Evolutionary conservation across 2,113 vertebrate species (phyloP), one percentile per base, ranked within the genome.

Genomic region (Puffinus mauretanicus): DNA sequence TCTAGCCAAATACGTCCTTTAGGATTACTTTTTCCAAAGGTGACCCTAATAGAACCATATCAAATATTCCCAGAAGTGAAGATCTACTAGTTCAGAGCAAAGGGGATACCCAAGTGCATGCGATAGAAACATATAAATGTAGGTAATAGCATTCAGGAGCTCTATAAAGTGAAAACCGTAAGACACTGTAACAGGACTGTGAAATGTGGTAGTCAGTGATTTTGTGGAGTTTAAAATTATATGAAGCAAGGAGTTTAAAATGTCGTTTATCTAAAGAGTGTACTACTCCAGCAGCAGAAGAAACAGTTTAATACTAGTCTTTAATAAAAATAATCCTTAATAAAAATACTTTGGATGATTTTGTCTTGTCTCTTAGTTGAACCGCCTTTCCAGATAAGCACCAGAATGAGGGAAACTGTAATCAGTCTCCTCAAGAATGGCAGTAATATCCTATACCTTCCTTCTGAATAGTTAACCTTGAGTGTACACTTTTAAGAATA

Each of bases 141-240:
- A 57, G 40, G 65, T 65, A 82, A 93, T n/a, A 86, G 30, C 27
- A 49, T 88, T 84, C 42, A 66, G 62, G 61, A 91, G n/a, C 38
- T 83, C 29, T 66, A 29, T 86, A 57, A 94, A 88, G 60, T 76
- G 36, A 61, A 76, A 93, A 71, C 16, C 1, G 0, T 75, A 29
- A 69, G 83, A 18, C n/a, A 42, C 3, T 69, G 2, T 36, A 75
- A 83, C 17, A 92, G 42, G n/a, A 71, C 77, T 52, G 47, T 86
- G 69, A 95, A 86, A 90, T 69, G 40, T 46, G 15, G 38, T 70
- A 88, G 82, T 78, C 61, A 40, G 51, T 55, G 82, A 61, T 94
- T 96, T 66, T 95, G 62, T 81, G 67, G 78, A 54, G 29, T 79
- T 86, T 64, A 86, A 96, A 94, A 78, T 86, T 85, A 66, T 54